Conservation (phyloP, 2,113 vertebrate genomes). For the Meleagris gallopavo region DNA sequence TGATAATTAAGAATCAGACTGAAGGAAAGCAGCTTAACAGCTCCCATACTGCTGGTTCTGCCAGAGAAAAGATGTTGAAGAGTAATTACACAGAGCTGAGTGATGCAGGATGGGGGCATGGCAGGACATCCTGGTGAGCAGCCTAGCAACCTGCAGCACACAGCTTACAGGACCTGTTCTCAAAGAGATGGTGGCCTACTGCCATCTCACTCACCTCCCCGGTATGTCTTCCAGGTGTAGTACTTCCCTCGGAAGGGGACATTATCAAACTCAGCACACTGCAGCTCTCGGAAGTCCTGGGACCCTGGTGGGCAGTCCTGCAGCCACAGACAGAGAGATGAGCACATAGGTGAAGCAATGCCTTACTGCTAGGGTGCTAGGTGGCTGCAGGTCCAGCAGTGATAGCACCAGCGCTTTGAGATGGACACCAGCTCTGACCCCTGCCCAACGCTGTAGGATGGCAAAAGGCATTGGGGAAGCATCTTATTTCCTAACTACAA, state of each 20-base stretch:
- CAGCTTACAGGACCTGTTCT: neutral
- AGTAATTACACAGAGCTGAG: neutral
- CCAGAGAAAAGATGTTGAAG: neutral
- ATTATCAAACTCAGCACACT: slow-evolving; percentile 93
- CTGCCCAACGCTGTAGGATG: accelerated
- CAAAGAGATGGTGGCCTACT: neutral
- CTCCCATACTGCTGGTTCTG: neutral
- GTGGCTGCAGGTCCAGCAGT: neutral
- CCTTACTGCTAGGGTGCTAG: neutral
- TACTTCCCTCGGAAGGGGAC: slow-evolving; percentile 96
- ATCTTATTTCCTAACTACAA: neutral
- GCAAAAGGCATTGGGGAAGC: neutral
- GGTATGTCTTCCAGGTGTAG: slow-evolving; percentile 96
- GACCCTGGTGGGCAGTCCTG: slow-evolving; percentile 92
- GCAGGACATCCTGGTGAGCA: neutral
- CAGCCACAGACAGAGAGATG: neutral
- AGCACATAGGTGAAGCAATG: accelerated
- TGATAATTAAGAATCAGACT: neutral
- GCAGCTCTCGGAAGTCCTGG: slow-evolving; percentile 94
- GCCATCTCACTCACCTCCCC: slow-evolving; percentile 92
- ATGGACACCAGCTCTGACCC: neutral
- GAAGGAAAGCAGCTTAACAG: neutral
- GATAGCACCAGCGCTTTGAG: neutral
- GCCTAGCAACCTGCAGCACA: accelerated
- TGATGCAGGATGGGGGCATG: accelerated